Base-by-base conservation (phyloP, 2,797 vertebrate species). In the Aratinga solstitialis region DNA sequence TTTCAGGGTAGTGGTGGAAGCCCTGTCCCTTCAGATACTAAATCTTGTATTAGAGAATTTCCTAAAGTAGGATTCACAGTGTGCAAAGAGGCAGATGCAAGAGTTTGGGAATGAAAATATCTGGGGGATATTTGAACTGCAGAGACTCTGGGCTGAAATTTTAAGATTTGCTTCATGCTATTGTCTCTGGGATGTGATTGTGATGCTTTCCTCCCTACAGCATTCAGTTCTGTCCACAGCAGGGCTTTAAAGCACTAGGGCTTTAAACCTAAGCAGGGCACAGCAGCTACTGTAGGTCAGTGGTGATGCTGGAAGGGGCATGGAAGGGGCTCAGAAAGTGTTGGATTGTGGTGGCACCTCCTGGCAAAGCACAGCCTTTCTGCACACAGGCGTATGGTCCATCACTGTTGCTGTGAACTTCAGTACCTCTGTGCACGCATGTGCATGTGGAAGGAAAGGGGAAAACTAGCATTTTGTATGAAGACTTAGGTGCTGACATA, bases 351-450 rank as follows among this genome's bases (percentile, higher is more conserved):
- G 34, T 73, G 69, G 68, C n/a, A 71, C 45, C 24, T 59, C 34
- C 34, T 89, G 66, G 32, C 23, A 50, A 59, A 84, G 45, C 47
- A n/a, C 40, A 78, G 29, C 36, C 54, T 80, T 88, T 22, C 43
- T 1, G 2, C 36, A 36, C 13, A 26, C 20, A 22, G 19, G 10
- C 4, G 3, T 30, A 3, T 12, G 62, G 16, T 42, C 30, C 58
- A 7, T 67, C 47, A 11, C 62, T 38, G 67, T 63, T 2, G 1
- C 24, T 38, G 6, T 10, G 10, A 53, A 3, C 26, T 43, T 72
- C 54, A 38, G 59, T 38, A 45, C n/a, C 58, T 67, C 32, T n/a
- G 9, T 15, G 32, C 2, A 4, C 1, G 2, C n/a, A 3, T 0
- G 0, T 43, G 22, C 27, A 1, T 17, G n/a, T 48, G 51, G 29